These are phyloP conservation scores for Pseudotriccus pelzelni DNA, from an alignment of 2,797 vertebrate species.

Conservation along the genomic window DNA sequence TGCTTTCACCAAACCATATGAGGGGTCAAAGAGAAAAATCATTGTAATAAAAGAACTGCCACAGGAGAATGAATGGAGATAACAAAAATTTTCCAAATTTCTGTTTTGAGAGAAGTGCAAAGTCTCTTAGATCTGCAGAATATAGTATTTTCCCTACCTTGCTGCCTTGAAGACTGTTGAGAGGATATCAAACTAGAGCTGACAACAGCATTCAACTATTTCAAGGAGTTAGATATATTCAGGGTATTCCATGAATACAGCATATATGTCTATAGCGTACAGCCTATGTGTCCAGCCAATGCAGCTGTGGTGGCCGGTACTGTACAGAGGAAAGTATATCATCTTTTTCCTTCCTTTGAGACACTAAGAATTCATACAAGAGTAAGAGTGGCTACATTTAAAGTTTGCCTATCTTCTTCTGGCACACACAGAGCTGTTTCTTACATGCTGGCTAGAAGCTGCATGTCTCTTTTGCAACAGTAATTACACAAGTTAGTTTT, in stretches of 20 bases:
- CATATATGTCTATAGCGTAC: neutral
- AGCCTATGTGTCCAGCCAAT: neutral
- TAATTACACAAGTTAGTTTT: neutral
- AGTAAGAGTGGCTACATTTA: neutral
- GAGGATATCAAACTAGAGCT: neutral
- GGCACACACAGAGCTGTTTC: neutral
- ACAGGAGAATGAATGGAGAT: neutral
- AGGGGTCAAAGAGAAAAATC: neutral
- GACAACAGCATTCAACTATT: neutral
- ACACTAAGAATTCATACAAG: neutral
- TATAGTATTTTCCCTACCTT: neutral
- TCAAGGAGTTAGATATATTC: neutral
- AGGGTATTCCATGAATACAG: neutral
- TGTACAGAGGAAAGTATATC: neutral
- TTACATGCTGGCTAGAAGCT: neutral
- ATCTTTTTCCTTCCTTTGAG: neutral
- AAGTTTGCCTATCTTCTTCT: neutral
- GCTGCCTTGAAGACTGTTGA: neutral
- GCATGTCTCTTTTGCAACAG: neutral
- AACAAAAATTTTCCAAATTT: neutral
- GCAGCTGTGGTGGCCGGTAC: neutral
- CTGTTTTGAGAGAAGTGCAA: neutral
- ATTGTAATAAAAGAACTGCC: neutral
- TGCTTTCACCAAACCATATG: neutral
- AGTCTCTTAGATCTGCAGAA: neutral